phyloP scores from a whole-genome alignment of 2,113 vertebrate species.

The Trichomycterus rosablanca region DNA sequence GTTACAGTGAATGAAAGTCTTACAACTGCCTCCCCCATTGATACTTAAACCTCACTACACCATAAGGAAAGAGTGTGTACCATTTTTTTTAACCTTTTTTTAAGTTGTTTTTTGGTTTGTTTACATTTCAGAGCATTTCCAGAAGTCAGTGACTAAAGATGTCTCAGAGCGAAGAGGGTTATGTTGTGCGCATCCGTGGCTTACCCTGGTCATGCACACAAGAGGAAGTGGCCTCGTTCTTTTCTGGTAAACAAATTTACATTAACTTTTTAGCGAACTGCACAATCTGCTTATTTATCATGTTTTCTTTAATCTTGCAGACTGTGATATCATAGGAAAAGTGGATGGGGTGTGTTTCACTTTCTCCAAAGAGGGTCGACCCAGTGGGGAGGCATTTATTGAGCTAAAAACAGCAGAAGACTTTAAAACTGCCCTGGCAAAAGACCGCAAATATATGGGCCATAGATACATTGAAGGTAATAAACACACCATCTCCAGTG shows the following conservation, averaged over 20 bases:
- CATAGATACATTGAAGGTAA: slow-evolving; percentile 79
- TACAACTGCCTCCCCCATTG: too few relatives aligned
- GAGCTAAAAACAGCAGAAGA: slow-evolving; percentile 72
- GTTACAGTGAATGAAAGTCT: too few relatives aligned
- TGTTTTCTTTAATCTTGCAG: slow-evolving; percentile 46
- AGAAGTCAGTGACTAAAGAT: slow-evolving; percentile 56
- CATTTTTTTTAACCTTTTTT: too few relatives aligned
- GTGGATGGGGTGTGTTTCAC: slow-evolving; percentile 76
- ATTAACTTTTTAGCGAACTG: too few relatives aligned
- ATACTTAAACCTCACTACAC: too few relatives aligned
- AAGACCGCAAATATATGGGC: slow-evolving; percentile 81
- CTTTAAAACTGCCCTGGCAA: slow-evolving; percentile 73
- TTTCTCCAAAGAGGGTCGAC: slow-evolving; percentile 76
- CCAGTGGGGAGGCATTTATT: slow-evolving; percentile 78
- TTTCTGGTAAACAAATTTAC: slow-evolving; percentile 64
- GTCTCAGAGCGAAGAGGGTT: slow-evolving; percentile 73
- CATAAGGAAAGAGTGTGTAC: too few relatives aligned
- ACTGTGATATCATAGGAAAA: slow-evolving; percentile 73
- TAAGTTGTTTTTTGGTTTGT: too few relatives aligned
- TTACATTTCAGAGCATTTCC: slow-evolving; percentile 3
- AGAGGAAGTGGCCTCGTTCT: slow-evolving; percentile 74
- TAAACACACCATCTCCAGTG: not conserved
- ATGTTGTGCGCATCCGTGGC: slow-evolving; percentile 76
- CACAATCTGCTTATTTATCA: too few relatives aligned
- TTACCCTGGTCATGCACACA: slow-evolving; percentile 78